Conservation (phyloP, 2,888 invertebrate genomes). For the Xestia c-nigrum region DNA sequence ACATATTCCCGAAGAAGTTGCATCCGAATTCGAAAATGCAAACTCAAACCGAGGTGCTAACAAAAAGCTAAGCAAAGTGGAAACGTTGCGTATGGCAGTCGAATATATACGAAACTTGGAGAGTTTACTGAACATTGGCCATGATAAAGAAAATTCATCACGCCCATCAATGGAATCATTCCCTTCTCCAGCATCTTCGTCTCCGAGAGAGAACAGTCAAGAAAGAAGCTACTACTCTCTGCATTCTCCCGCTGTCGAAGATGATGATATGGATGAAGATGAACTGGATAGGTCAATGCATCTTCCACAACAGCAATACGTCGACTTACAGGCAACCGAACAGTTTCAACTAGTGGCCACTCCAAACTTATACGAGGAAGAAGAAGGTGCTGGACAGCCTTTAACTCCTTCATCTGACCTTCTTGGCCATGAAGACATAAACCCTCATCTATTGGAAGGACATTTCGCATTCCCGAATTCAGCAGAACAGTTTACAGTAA, state of each 20-base stretch:
- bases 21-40: conserved; percentile 92
- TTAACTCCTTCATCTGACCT: conserved; percentile 88
- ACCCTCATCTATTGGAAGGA: conserved; percentile 86
- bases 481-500: conserved; percentile 89
- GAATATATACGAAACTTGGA: conserved; percentile 97
- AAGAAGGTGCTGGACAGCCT: conserved; percentile 90
- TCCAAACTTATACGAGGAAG: conserved; percentile 91
- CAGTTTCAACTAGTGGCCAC: conserved; percentile 92
- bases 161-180: conserved; percentile 87
- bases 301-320: conserved; percentile 90
- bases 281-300: conserved; percentile 86
- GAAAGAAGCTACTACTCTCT: conserved; percentile 88
- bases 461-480: conserved; percentile 89
- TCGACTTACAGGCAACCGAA: conserved; percentile 91
- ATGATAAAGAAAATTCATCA: conserved; percentile 88
- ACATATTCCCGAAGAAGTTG: conserved; percentile 96
- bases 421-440: conserved; percentile 87
- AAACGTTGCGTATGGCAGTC: conserved; percentile 97
- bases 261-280: conserved; percentile 87
- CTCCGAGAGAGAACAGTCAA: conserved; percentile 88
- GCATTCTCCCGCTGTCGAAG: conserved; percentile 86
- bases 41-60: conserved; percentile 92
- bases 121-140: conserved; percentile 93
- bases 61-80: conserved; percentile 96
- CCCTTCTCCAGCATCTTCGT: conserved; percentile 89